phyloP scores from a whole-genome alignment of 1,140 invertebrate genomes.

The Heliothis virescens region DNA sequence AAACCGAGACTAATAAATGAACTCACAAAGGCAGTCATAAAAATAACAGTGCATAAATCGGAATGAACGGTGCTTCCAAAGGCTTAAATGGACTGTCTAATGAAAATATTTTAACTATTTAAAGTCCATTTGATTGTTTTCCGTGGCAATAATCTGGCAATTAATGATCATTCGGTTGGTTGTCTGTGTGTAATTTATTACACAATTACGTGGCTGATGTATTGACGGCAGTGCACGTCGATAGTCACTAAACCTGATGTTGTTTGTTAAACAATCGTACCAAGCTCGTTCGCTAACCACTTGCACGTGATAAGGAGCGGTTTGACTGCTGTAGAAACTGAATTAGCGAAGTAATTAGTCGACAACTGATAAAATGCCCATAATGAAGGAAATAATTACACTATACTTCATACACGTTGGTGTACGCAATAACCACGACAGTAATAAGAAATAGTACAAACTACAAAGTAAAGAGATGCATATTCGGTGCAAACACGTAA shows the following conservation, averaged over 20 bases:
- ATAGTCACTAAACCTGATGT: not conserved
- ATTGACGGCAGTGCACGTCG: not conserved
- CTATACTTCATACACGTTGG: not conserved
- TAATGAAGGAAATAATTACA: not conserved
- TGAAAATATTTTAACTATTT: constrained; percentile 78
- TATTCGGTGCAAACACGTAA: constrained; percentile 56
- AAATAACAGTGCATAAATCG: constrained; percentile 68
- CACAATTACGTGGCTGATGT: constrained; percentile 33
- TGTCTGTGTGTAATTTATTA: constrained; percentile 34
- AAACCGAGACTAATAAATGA: constrained; percentile 69
- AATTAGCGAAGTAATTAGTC: constrained; percentile 7
- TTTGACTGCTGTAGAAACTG: not conserved
- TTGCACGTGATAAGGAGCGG: not conserved
- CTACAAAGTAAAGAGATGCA: constrained; percentile 44
- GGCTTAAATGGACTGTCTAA: constrained; percentile 60
- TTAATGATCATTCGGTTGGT: constrained; percentile 63
- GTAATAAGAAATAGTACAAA: constrained; percentile 42
- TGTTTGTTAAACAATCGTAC: constrained; percentile 7
- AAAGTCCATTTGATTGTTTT: constrained; percentile 77
- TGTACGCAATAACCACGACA: constrained; percentile 26
- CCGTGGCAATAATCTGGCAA: constrained; percentile 55
- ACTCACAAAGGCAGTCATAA: constrained; percentile 62
- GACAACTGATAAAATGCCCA: constrained; percentile 1
- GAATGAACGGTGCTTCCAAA: constrained; percentile 69
- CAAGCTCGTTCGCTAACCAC: not conserved